Conservation (phyloP, 1,140 invertebrate species). For the Cotesia chilonis region DNA sequence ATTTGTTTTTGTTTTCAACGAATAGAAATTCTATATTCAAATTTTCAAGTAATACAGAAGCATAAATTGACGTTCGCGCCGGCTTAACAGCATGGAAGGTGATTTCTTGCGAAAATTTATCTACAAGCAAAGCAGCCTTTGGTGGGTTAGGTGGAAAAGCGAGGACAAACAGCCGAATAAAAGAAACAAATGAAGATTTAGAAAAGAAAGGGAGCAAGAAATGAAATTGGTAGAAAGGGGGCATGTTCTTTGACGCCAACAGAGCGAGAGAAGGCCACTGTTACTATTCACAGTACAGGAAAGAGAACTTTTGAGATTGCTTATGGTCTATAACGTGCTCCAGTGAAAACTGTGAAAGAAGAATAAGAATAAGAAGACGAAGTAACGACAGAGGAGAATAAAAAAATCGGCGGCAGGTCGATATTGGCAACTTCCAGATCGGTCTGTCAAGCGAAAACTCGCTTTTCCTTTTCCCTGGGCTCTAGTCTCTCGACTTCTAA, state of each 20-base stretch:
- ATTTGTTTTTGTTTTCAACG: too few relatives aligned
- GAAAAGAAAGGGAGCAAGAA: background rate
- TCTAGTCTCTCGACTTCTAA: conserved; percentile 17
- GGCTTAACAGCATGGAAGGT: too few relatives aligned
- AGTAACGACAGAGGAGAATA: conserved; percentile 7
- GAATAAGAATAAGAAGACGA: too few relatives aligned
- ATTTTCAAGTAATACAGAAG: too few relatives aligned
- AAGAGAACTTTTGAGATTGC: conserved; percentile 44
- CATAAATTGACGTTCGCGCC: too few relatives aligned
- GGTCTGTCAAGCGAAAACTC: conserved; percentile 30
- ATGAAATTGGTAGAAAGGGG: conserved; percentile 7
- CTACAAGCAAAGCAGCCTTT: too few relatives aligned
- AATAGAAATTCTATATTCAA: too few relatives aligned
- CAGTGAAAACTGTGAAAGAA: too few relatives aligned
- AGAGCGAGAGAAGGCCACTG: conserved; percentile 29
- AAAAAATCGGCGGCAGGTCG: conserved; percentile 40
- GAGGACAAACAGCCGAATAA: background rate
- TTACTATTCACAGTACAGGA: conserved; percentile 24
- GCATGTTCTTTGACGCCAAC: conserved; percentile 5
- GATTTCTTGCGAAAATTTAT: too few relatives aligned
- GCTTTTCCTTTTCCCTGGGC: conserved; percentile 12
- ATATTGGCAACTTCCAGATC: conserved; percentile 43
- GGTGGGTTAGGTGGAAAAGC: too few relatives aligned
- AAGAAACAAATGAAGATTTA: background rate
- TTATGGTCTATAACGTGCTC: conserved; percentile 34